phyloP scores from a whole-genome alignment of 2,113 vertebrate genomes.

The Thalassoma bifasciatum region DNA sequence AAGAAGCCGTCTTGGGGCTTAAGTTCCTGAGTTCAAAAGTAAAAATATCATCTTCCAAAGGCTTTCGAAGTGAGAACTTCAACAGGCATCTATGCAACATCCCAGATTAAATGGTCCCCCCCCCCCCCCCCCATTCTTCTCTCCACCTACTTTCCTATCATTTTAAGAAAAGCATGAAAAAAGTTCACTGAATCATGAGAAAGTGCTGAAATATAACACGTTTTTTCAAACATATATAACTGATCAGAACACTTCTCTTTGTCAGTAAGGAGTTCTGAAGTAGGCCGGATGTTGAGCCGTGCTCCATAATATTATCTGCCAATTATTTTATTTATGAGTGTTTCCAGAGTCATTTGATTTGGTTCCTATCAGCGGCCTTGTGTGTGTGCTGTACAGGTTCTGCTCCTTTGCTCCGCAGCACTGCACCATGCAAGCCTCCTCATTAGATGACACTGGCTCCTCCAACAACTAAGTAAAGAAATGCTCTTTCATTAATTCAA shows the following conservation, averaged over 20 bases:
- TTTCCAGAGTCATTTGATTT: background rate
- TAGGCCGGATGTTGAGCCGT: background rate
- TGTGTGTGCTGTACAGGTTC: background rate
- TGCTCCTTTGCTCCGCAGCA: background rate
- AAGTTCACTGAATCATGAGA: too few relatives aligned
- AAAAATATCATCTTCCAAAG: too few relatives aligned
- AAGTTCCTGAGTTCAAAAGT: too few relatives aligned
- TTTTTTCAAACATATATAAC: too few relatives aligned
- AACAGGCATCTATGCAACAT: too few relatives aligned
- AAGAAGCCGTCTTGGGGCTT: too few relatives aligned
- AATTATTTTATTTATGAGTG: background rate
- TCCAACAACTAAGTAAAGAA: background rate
- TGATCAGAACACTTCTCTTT: background rate
- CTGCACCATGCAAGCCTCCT: background rate
- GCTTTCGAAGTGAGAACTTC: too few relatives aligned
- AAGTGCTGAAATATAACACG: too few relatives aligned
- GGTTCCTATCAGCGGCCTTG: background rate
- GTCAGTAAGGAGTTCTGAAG: background rate
- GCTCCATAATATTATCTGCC: background rate
- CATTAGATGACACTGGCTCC: slow-evolving; percentile 6
- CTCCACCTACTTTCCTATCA: too few relatives aligned
- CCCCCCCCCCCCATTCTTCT: too few relatives aligned
- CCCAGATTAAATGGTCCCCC: too few relatives aligned
- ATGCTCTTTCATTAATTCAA: background rate
- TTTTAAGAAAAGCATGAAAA: too few relatives aligned